phyloP scores from a whole-genome alignment of 2,888 invertebrate genomes.

The Hypselothyrea guttata region DNA sequence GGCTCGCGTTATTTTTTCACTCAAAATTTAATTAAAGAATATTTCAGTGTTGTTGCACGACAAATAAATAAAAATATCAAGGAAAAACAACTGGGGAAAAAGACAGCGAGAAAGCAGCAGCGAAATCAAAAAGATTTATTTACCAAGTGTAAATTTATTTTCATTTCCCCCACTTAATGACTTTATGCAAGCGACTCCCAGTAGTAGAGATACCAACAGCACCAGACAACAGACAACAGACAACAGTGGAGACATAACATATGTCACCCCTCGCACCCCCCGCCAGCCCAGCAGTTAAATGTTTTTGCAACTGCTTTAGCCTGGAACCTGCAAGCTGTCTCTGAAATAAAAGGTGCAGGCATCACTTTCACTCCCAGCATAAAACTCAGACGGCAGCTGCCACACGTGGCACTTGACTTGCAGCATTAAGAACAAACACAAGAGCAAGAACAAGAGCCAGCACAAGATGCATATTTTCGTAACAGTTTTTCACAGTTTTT shows the following conservation, averaged over 20 bases:
- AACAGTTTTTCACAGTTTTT: slow-evolving; percentile 40
- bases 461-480: slow-evolving; percentile 49
- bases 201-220: no score
- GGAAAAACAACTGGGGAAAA: slow-evolving; percentile 11
- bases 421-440: no score
- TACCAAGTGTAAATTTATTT: slow-evolving; percentile 75
- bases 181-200: slow-evolving; percentile 54
- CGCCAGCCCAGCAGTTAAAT: slow-evolving; percentile 14
- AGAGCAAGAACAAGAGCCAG: no score
- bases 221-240: slow-evolving; percentile 12
- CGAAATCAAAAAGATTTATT: slow-evolving; percentile 75
- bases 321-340: slow-evolving; percentile 29
- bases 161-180: slow-evolving; percentile 71
- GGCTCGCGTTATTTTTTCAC: slow-evolving; percentile 37
- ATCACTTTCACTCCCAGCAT: slow-evolving; percentile 59
- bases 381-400: slow-evolving; percentile 8
- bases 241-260: slow-evolving; percentile 36
- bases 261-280: slow-evolving; percentile 6
- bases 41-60: slow-evolving; percentile 40
- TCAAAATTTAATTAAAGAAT: slow-evolving; percentile 69
- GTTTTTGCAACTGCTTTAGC: slow-evolving; percentile 30
- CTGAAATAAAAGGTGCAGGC: slow-evolving; percentile 61
- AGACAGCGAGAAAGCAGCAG: slow-evolving; percentile 3
- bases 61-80: slow-evolving; percentile 28
- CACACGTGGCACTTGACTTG: slow-evolving; percentile 1